phyloP scores from a whole-genome alignment of 2,797 vertebrate species.

The Danio choprae region DNA sequence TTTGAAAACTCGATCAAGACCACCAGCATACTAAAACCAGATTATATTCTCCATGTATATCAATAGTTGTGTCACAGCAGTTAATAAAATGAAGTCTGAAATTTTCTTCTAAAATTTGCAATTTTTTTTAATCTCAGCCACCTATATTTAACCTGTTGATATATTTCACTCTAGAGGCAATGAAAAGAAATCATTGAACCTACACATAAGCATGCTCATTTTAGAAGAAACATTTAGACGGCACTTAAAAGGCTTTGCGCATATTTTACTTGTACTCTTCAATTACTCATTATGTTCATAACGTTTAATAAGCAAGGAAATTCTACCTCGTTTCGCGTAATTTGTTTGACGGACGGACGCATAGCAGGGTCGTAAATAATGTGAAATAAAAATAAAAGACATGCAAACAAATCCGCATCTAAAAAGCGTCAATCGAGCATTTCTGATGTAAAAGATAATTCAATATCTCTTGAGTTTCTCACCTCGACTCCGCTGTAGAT shows the following conservation, averaged over 20 bases:
- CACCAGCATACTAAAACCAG: not conserved
- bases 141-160: too few species aligned
- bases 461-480: constrained; percentile 38
- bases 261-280: too few species aligned
- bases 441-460: not conserved
- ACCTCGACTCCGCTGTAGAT: constrained; percentile 47
- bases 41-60: not conserved
- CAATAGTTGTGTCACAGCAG: not conserved
- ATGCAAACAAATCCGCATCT: not conserved
- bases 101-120: too few species aligned
- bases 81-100: not conserved
- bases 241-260: too few species aligned
- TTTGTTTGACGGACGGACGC: not conserved
- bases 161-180: too few species aligned
- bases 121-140: too few species aligned
- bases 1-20: not conserved
- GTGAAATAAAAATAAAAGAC: not conserved
- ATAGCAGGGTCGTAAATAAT: not conserved
- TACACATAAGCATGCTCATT: too few species aligned
- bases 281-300: too few species aligned
- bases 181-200: too few species aligned
- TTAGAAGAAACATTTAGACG: too few species aligned
- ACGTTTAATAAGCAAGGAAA: not conserved
- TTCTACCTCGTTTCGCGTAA: not conserved
- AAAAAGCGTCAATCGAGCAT: not conserved